Evolutionary conservation across 2,113 vertebrate species (phyloP).

Genomic region (Epinephelus cyanopodus): DNA sequence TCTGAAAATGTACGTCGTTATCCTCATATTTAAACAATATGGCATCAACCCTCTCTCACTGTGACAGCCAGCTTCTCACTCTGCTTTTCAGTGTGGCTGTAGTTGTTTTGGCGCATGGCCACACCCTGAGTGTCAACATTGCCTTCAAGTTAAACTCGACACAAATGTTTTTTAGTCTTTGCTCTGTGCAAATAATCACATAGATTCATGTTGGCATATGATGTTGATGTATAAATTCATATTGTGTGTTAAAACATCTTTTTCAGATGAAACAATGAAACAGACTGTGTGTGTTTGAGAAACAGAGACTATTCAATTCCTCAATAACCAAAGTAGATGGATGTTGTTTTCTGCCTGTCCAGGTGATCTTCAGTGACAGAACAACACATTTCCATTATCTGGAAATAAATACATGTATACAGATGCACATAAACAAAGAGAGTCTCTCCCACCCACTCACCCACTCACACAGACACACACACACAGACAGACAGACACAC

Average conservation of each 20-base stretch:
- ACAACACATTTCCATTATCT: constrained; percentile 42
- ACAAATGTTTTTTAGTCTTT: background rate
- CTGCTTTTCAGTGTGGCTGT: too few relatives aligned
- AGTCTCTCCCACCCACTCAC: constrained; percentile 15
- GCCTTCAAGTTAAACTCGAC: background rate
- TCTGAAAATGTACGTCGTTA: too few relatives aligned
- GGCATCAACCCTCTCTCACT: too few relatives aligned
- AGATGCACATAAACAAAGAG: constrained; percentile 62
- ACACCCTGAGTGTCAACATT: background rate
- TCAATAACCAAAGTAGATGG: constrained; percentile 21
- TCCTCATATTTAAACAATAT: too few relatives aligned
- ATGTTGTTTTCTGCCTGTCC: constrained; percentile 5
- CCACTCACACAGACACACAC: constrained; percentile 39
- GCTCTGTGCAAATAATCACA: background rate
- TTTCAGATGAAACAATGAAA: constrained; percentile 13
- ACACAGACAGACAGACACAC: constrained; percentile 32
- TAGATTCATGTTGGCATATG: background rate
- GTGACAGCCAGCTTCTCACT: too few relatives aligned
- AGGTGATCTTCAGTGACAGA: constrained; percentile 37
- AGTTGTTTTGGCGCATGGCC: background rate
- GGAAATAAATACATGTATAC: constrained; percentile 37
- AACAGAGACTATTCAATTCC: background rate
- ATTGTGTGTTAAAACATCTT: background rate
- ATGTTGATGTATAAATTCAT: background rate
- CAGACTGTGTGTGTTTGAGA: constrained; percentile 1